Conservation (phyloP, 1,140 invertebrate species). For the Stenopsyche tienmushanensis region DNA sequence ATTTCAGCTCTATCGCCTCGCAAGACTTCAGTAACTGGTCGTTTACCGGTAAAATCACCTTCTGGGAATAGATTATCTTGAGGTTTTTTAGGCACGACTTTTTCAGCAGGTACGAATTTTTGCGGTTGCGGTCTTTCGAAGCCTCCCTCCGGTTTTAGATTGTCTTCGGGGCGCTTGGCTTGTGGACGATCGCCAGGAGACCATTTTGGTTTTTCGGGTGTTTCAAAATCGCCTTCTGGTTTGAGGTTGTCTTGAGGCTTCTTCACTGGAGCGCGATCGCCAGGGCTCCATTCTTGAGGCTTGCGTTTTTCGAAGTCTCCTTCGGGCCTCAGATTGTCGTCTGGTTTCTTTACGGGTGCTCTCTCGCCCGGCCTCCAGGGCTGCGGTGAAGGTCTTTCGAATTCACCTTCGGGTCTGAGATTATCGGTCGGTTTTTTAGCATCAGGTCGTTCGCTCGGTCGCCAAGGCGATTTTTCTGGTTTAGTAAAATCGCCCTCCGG, state of each 20-base stretch:
- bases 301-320: constrained; percentile 58
- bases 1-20: constrained; percentile 63
- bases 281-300: constrained; percentile 46
- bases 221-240: constrained; percentile 60
- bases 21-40: constrained; percentile 50
- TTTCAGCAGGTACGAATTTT: constrained; percentile 45
- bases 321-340: constrained; percentile 59
- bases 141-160: constrained; percentile 54
- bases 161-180: constrained; percentile 48
- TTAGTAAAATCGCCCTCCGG: constrained; percentile 57
- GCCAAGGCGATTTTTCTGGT: constrained; percentile 48
- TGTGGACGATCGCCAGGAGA: constrained; percentile 44
- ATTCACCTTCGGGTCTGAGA: constrained; percentile 60
- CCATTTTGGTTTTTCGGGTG: constrained; percentile 40
- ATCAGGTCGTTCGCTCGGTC: constrained; percentile 54
- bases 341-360: constrained; percentile 47
- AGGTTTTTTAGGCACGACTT: constrained; percentile 44
- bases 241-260: constrained; percentile 58
- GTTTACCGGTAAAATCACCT: constrained; percentile 56
- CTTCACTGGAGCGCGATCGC: constrained; percentile 45
- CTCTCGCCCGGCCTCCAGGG: constrained; percentile 47
- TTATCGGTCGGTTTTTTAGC: constrained; percentile 60
- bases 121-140: constrained; percentile 47
- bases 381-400: constrained; percentile 50
- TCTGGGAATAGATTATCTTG: constrained; percentile 58